phyloP scores from a whole-genome alignment of 1,140 invertebrate species.

The Ruditapes philippinarum region DNA sequence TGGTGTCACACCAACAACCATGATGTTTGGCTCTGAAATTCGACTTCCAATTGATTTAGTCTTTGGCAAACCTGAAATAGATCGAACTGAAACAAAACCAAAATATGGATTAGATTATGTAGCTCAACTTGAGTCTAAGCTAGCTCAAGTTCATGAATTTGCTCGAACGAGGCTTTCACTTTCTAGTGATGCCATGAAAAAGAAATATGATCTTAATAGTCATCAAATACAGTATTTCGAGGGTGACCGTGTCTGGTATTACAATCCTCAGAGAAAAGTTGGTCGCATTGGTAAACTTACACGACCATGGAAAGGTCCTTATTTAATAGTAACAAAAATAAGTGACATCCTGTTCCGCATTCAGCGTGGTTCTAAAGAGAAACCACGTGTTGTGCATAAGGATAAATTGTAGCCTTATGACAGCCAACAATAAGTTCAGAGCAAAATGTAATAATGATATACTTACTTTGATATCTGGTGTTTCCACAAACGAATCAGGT shows the following conservation, averaged over 20 bases:
- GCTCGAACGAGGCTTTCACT: neutral
- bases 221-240: neutral
- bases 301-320: neutral
- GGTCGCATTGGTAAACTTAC: neutral
- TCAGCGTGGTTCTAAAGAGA: neutral
- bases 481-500: neutral
- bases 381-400: neutral
- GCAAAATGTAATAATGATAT: too few relatives aligned
- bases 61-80: too few relatives aligned
- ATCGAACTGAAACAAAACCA: too few relatives aligned
- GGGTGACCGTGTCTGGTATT: neutral
- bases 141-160: too few relatives aligned
- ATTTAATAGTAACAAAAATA: neutral
- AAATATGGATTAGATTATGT: too few relatives aligned
- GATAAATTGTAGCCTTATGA: neutral
- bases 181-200: neutral
- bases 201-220: neutral
- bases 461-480: neutral
- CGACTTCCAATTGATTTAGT: too few relatives aligned
- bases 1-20: too few relatives aligned
- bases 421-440: neutral
- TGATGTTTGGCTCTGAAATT: too few relatives aligned
- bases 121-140: neutral
- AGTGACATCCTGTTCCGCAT: neutral
- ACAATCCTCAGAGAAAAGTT: neutral